Percentiles rank a stretch among this genome's conserved stretches.
Evolutionary conservation across 2,797 vertebrate species (phyloP).

Genomic region (Peromyscus nudipes): DNA sequence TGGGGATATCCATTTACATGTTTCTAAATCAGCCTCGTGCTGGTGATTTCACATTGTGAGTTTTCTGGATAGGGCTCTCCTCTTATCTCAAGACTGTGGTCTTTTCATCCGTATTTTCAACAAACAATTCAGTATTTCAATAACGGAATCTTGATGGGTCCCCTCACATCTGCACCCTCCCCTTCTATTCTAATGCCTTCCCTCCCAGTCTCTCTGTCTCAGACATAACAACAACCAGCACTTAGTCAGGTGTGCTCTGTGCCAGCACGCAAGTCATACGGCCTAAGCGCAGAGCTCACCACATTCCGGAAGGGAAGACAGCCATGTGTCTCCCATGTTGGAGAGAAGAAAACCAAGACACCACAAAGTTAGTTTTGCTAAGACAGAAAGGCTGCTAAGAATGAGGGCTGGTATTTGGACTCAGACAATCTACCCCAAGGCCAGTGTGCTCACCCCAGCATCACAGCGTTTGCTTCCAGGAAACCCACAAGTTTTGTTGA

Average conservation of each 20-base stretch:
- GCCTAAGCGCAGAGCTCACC: neutral
- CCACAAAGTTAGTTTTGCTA: neutral
- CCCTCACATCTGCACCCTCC: neutral
- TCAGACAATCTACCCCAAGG: neutral
- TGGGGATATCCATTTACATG: neutral
- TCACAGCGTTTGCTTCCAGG: neutral
- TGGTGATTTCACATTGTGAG: neutral
- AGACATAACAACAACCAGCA: neutral
- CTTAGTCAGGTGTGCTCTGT: neutral
- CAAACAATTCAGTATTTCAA: neutral
- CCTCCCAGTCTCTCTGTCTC: neutral
- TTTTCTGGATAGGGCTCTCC: neutral
- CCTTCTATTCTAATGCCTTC: neutral
- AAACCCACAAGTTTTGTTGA: neutral
- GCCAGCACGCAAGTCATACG: neutral
- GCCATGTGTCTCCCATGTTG: neutral
- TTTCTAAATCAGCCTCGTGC: neutral
- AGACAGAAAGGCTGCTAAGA: neutral
- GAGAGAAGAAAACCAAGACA: conserved; percentile 46
- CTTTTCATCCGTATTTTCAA: neutral
- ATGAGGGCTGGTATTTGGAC: neutral
- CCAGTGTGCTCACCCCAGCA: neutral
- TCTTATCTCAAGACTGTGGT: neutral
- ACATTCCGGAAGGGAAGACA: neutral
- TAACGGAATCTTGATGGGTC: neutral